Conservation (phyloP, 2,113 vertebrate species). For the Ellobius talpinus region DNA sequence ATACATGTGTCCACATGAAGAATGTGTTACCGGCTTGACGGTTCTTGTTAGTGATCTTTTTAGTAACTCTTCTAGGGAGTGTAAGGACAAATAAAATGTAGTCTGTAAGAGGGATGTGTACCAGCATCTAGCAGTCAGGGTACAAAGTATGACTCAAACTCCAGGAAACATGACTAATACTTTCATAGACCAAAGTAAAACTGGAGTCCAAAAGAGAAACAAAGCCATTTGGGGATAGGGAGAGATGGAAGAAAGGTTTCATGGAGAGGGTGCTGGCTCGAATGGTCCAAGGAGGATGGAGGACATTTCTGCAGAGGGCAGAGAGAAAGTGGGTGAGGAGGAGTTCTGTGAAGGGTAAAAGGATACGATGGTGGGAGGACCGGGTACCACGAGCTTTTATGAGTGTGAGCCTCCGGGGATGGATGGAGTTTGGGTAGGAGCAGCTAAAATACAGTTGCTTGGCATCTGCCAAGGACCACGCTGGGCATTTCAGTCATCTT, state of each 20-base stretch:
- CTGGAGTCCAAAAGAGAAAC: background rate
- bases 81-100: background rate
- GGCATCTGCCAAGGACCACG: background rate
- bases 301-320: background rate
- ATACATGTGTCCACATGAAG: background rate
- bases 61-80: background rate
- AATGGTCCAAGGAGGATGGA: background rate
- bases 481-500: background rate
- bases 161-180: conserved; percentile 7
- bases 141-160: background rate
- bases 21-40: background rate
- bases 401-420: background rate
- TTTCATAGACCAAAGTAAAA: background rate
- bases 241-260: background rate
- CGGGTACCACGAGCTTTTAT: background rate
- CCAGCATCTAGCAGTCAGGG: background rate
- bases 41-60: background rate
- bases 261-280: background rate
- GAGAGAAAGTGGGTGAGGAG: background rate
- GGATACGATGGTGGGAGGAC: background rate
- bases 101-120: background rate
- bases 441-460: background rate
- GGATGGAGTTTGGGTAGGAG: background rate
- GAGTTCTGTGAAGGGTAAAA: background rate
- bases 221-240: background rate